Evolutionary conservation across 2,113 vertebrate genomes (phyloP), one percentile per base, ranked within the genome.

Genomic region (Pongo pygmaeus): DNA sequence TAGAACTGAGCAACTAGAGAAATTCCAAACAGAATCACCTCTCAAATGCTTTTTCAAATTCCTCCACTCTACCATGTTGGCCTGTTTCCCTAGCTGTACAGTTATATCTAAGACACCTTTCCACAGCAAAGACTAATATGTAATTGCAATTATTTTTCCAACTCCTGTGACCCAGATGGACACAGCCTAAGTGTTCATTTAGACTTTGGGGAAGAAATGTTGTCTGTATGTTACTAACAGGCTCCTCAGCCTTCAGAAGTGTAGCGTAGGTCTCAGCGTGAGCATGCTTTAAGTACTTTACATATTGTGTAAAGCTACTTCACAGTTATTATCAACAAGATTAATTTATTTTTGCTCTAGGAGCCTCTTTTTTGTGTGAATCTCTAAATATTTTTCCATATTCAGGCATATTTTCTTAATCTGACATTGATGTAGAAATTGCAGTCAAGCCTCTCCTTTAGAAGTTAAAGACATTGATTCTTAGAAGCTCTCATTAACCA

Each of bases 351-450:
- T 94, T 91, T 40, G 9, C n/a, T 80, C 2, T 4, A 35, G 7
- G 70, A 35, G 22, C 11, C n/a, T 86, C 50, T 27, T 14, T 81
- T 57, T 30, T 40, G 43, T 50, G 23, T 89, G 46, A 61, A 9
- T 84, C 23, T 75, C 52, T 52, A 23, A 84, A 61, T 74, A 30
- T 74, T 69, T 91, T 91, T 32, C 6, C 48, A 17, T 50, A 50
- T 57, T 85, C 32, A 35, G 11, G 10, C 2, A 0, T 38, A 32
- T 83, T 92, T 94, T 59, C 69, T 67, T 59, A 84, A 86, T 32
- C 25, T 93, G 52, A 81, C 5, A 30, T 35, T 80, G 86, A 89
- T 91, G 55, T 22, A 50, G 75, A 97, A 86, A 59, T 57, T 64
- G 16, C 16, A 61, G 30, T 48, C 43, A 84, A 61, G 25, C 22